phyloP scores from a whole-genome alignment of 1,140 invertebrate species.

The Philotrypesis tridentata region DNA sequence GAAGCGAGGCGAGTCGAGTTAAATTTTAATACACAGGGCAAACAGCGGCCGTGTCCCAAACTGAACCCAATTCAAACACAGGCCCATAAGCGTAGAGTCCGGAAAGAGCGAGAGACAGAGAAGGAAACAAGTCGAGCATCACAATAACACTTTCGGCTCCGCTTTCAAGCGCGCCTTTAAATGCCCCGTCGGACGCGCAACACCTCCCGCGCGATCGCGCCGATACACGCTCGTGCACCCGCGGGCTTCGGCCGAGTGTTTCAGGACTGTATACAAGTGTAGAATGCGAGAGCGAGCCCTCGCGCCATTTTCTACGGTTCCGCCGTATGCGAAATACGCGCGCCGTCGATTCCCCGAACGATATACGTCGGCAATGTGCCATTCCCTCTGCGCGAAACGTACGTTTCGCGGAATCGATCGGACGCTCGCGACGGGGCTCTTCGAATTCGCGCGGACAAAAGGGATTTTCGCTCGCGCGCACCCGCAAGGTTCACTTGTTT shows the following conservation, averaged over 20 bases:
- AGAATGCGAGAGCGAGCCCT: no score
- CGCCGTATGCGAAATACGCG: not conserved
- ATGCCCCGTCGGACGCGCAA: not conserved
- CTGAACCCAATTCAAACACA: not conserved
- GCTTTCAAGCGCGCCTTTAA: not conserved
- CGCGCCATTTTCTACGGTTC: not conserved
- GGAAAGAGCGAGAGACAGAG: not conserved
- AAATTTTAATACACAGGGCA: not conserved
- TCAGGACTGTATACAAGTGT: no score
- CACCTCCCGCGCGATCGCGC: not conserved
- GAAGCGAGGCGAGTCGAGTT: not conserved
- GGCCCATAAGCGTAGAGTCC: no score
- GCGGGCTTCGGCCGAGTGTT: no score
- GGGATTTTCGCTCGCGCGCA: no score
- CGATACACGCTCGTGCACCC: not conserved
- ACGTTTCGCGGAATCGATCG: constrained; percentile 25
- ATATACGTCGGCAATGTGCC: not conserved
- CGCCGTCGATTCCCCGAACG: not conserved
- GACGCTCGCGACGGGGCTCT: not conserved
- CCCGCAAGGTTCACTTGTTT: not conserved
- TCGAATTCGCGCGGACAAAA: not conserved
- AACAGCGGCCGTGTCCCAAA: not conserved
- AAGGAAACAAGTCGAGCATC: not conserved
- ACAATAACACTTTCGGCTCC: no score
- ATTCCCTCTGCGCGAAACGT: not conserved